Evolutionary conservation across 1,140 invertebrate genomes (phyloP), one percentile per base, ranked within the genome.

Genomic region (Pomacea maculata): DNA sequence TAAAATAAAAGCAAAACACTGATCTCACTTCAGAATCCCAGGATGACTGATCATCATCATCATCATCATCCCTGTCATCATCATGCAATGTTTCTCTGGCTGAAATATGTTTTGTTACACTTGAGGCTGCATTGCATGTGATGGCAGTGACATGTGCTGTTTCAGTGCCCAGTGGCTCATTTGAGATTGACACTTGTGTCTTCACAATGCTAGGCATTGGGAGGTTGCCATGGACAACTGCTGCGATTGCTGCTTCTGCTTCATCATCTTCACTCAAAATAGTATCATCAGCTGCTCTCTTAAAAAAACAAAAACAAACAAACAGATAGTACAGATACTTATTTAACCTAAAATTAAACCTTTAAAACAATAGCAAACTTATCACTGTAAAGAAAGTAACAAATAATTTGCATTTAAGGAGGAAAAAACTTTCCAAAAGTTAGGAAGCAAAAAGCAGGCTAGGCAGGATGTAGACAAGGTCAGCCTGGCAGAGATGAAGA

Each of bases 1-100:
- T 45, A 45, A 76, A 65, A 10, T 12, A 45, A 34, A 67, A 25
- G 72, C 68, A 71, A 21, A 19, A 25, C 52, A 71, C 4, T n/a
- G 45, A 21, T n/a, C 65, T 68, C 80, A 86, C 85, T 64, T 86
- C 84, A 54, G 85, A 86, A 75, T 86, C 85, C 85, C 85, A 86
- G 70, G 61, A 71, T 19, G 81, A 82, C 45, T 85, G 82, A 55
- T 45, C 34, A 45, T 45, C 34, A 45, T 6, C 34, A 21, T 84
- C 81, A 21, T 83, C 79, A 34, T 86, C 84, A 34, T 81, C 77
- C 3, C 78, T 55, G 63, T 83, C 84, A 45, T 83, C 83, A 61
- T 34, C n/a, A n/a, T 5, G 14, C 61, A 55, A 11, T 54, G 21
- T 17, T 78, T 8, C 15, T 57, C 21, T 67, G 12, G 10, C 29